Conservation (phyloP, 1,140 invertebrate genomes). For the Aphaenogaster rudis region DNA sequence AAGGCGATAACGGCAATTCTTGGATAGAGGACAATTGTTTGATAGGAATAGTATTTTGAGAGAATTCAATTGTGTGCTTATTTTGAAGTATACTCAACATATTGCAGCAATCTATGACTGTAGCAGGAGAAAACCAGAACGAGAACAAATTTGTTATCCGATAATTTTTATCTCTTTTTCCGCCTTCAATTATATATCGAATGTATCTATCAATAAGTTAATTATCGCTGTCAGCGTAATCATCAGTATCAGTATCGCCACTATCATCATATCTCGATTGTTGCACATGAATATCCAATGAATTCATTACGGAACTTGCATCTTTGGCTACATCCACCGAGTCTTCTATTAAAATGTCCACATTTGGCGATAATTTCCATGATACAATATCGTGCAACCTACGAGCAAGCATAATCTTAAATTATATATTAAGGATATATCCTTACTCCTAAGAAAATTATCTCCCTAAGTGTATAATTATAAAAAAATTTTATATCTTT, state of each 20-base stretch:
- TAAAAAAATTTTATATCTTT: not conserved
- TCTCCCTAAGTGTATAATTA: not conserved
- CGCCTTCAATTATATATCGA: not conserved
- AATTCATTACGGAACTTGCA: constrained; percentile 22
- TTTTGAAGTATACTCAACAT: not conserved
- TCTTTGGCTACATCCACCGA: constrained; percentile 71
- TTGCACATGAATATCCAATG: constrained; percentile 42
- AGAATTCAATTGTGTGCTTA: not conserved
- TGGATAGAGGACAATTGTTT: not conserved
- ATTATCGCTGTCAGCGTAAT: constrained; percentile 86
- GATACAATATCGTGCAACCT: constrained; percentile 81
- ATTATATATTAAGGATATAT: constrained; percentile 12
- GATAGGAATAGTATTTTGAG: not conserved
- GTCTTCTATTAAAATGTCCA: constrained; percentile 81
- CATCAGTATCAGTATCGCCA: constrained; percentile 85
- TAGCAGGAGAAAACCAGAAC: not conserved
- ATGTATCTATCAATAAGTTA: constrained; percentile 68
- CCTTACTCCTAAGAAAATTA: not conserved
- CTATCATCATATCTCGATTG: constrained; percentile 80
- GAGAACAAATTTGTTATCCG: not conserved
- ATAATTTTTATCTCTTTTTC: constrained; percentile 21
- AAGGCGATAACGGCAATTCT: not conserved
- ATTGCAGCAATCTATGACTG: not conserved
- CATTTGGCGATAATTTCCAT: constrained; percentile 82
- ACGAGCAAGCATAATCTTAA: constrained; percentile 39